Evolutionary conservation across 2,113 vertebrate species (phyloP).

Genomic region (Acanthisitta chloris): DNA sequence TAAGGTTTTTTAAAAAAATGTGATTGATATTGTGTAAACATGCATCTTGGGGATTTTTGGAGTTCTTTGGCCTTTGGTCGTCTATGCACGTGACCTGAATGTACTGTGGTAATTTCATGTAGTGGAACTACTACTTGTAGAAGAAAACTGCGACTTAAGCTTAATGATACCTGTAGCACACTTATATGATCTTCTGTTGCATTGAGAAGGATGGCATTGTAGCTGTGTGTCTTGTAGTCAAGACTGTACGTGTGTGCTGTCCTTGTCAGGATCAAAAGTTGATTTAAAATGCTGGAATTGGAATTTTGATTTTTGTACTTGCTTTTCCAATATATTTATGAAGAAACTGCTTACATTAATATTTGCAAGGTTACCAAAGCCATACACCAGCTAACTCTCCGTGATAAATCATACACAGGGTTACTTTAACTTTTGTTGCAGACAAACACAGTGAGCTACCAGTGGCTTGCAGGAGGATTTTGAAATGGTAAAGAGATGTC

Average conservation of each 20-base stretch:
- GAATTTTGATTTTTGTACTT: neutral
- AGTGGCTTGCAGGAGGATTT: conserved; percentile 29
- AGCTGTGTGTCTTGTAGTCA: neutral
- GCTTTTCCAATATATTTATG: neutral
- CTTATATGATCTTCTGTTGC: rapidly evolving
- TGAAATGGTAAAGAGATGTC: conserved; percentile 18
- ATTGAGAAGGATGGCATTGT: neutral
- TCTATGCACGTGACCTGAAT: neutral
- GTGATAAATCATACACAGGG: neutral
- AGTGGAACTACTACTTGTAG: neutral
- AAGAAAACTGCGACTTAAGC: neutral
- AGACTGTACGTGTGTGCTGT: rapidly evolving
- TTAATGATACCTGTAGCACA: neutral
- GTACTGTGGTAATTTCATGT: neutral
- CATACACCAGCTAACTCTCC: neutral
- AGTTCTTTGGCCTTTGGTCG: neutral
- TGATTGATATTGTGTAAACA: neutral
- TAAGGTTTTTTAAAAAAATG: neutral
- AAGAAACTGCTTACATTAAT: neutral
- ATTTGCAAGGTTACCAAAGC: neutral
- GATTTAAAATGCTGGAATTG: neutral
- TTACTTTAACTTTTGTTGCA: conserved; percentile 43
- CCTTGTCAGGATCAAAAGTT: neutral
- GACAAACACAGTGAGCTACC: neutral
- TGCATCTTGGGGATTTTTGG: neutral